Percentiles rank a stretch among this genome's conserved stretches.
These are phyloP conservation scores for honey bee (Apis mellifera) DNA, from an alignment of 1,140 invertebrate species.

Conservation along the genomic window DNA sequence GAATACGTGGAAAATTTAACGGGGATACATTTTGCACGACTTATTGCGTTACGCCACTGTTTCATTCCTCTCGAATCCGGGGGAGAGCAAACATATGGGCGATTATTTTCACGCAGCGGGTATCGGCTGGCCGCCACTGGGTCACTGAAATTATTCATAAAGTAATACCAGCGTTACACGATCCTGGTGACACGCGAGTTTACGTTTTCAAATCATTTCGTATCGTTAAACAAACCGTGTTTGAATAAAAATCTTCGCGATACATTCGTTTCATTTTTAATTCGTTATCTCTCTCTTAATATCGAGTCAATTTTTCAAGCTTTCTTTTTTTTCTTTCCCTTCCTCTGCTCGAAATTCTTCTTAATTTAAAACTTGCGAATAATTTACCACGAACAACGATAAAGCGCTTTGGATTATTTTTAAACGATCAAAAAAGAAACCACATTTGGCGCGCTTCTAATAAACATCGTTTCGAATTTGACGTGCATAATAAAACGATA, in stretches of 20 bases:
- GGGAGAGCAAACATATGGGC: background rate
- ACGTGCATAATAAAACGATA: too few species aligned
- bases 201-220: background rate
- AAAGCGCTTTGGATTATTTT: too few species aligned
- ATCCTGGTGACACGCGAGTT: background rate
- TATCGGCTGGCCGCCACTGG: background rate
- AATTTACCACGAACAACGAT: too few species aligned
- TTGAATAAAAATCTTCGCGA: background rate
- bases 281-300: too few species aligned
- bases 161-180: background rate
- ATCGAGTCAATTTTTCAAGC: too few species aligned
- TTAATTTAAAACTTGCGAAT: too few species aligned
- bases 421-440: too few species aligned
- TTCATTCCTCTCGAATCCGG: background rate
- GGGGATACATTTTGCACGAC: background rate
- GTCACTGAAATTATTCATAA: conserved; percentile 11
- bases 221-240: background rate
- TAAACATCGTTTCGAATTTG: too few species aligned
- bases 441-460: too few species aligned
- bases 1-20: background rate
- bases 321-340: too few species aligned
- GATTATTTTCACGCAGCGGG: conserved; percentile 15
- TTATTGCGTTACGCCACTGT: conserved; percentile 23
- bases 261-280: background rate
- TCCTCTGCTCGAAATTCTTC: too few species aligned